phyloP scores from a whole-genome alignment of 2,888 invertebrate species.

The Pristionchus mayeri region DNA sequence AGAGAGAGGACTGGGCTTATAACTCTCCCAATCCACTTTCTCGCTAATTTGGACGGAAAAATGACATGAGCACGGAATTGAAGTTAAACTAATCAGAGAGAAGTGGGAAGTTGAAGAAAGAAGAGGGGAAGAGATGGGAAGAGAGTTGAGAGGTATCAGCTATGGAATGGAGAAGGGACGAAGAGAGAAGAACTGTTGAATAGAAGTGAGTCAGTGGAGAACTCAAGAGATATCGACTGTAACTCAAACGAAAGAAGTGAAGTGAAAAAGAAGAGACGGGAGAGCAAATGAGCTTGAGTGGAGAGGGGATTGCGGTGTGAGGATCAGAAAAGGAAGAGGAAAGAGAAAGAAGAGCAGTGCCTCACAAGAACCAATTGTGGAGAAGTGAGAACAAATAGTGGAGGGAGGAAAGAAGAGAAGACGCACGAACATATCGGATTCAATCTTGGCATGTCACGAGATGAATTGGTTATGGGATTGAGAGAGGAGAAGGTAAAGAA shows the following conservation, averaged over 20 bases:
- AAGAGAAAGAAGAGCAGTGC: neutral
- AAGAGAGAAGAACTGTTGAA: neutral
- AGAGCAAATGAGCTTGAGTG: constrained; percentile 14
- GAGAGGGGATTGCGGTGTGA: neutral
- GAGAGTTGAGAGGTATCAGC: neutral
- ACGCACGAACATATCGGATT: constrained; percentile 6
- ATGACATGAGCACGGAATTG: neutral
- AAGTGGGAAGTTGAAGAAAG: neutral
- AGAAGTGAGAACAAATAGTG: constrained; percentile 32
- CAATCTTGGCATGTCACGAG: constrained; percentile 27
- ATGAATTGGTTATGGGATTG: constrained; percentile 19
- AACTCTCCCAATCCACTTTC: constrained; percentile 25
- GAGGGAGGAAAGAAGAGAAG: constrained; percentile 1
- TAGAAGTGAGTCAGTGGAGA: neutral
- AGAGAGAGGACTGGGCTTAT: constrained; percentile 10
- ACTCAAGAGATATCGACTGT: constrained; percentile 15
- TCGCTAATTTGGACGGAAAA: constrained; percentile 2
- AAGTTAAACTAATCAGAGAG: constrained; percentile 15
- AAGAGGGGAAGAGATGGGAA: neutral
- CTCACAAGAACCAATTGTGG: neutral
- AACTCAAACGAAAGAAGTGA: constrained; percentile 32
- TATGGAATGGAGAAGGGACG: neutral
- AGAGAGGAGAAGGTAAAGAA: neutral
- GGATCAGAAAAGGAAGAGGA: neutral
- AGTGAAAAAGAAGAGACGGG: constrained; percentile 5